Evolutionary conservation across 2,888 invertebrate species (phyloP).

Genomic region (Lasioglossum malachurum): DNA sequence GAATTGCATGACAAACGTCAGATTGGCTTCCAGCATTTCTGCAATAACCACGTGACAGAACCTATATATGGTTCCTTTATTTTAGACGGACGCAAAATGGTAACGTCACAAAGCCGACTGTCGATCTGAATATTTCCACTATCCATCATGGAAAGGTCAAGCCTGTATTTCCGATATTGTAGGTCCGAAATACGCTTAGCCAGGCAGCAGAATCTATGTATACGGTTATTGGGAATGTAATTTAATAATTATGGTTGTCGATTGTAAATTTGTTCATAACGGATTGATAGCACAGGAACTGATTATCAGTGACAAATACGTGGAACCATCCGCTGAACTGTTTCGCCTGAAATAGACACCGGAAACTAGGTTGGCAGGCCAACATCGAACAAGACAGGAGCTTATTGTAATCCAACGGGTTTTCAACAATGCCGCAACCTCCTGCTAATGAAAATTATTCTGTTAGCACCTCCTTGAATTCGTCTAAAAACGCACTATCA

Average conservation of each 20-base stretch:
- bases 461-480: neutral
- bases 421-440: neutral
- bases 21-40: neutral
- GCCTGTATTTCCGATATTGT: neutral
- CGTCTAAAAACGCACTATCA: neutral
- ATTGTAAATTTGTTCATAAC: neutral
- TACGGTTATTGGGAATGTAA: neutral
- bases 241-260: neutral
- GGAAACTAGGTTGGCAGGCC: neutral
- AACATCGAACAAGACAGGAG: neutral
- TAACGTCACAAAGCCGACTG: neutral
- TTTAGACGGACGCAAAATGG: neutral
- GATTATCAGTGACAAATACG: neutral
- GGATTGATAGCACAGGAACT: neutral
- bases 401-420: neutral
- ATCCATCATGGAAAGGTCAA: slow-evolving; percentile 5
- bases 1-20: neutral
- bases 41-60: neutral
- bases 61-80: neutral
- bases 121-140: neutral
- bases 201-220: neutral
- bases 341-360: neutral
- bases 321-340: fast-evolving
- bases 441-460: neutral
- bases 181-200: neutral